phyloP scores from a whole-genome alignment of 2,797 vertebrate species.

The Poeciliopsis turneri region DNA sequence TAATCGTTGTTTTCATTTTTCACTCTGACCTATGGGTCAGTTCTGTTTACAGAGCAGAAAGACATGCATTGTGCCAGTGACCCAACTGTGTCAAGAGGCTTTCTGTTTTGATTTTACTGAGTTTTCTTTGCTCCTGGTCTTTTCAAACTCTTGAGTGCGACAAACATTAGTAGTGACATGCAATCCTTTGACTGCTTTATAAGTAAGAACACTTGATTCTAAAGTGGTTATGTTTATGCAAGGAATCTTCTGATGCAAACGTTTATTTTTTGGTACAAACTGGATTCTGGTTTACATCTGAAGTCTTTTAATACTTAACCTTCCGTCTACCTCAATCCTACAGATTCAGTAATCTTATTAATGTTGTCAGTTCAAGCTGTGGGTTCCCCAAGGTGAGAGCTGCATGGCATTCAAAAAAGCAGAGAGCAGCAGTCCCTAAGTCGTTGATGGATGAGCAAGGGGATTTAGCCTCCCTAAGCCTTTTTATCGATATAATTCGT shows the following conservation, averaged over 20 bases:
- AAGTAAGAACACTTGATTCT: constrained; percentile 22
- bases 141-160: constrained; percentile 19
- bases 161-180: constrained; percentile 26
- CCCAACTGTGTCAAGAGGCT: constrained; percentile 39
- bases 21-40: constrained; percentile 46
- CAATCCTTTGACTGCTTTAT: constrained; percentile 25
- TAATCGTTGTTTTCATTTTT: constrained; percentile 64
- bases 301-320: constrained; percentile 20
- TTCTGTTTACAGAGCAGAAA: constrained; percentile 57
- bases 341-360: constrained; percentile 7
- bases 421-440: constrained; percentile 25
- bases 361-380: constrained; percentile 31
- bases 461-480: constrained; percentile 43
- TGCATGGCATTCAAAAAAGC: constrained; percentile 34
- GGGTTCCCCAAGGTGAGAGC: constrained; percentile 31
- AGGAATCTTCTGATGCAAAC: constrained; percentile 14
- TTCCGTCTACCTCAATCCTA: constrained; percentile 18
- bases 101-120: constrained; percentile 57
- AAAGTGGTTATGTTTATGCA: constrained; percentile 5
- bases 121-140: constrained; percentile 13
- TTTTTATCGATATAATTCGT: constrained; percentile 41
- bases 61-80: constrained; percentile 45
- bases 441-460: constrained; percentile 37
- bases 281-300: constrained; percentile 4
- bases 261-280: constrained; percentile 4